Percentiles rank a stretch among this genome's conserved stretches.
Conservation (phyloP, 2,888 invertebrate species). For the Drosophila neoperkinsi region DNA sequence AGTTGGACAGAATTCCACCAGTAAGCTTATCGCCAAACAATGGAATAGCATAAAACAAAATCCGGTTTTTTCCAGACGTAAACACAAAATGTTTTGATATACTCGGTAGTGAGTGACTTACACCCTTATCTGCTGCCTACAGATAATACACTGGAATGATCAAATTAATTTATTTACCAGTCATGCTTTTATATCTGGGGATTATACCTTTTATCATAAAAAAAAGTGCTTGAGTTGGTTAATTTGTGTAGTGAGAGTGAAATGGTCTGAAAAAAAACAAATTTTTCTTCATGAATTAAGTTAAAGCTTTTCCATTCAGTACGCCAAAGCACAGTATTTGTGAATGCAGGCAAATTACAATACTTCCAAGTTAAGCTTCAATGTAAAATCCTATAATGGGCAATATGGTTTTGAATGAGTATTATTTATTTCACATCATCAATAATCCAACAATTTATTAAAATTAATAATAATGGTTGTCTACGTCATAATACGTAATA, state of each 20-base stretch:
- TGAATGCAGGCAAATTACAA: neutral
- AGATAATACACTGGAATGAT: neutral
- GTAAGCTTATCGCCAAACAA: neutral
- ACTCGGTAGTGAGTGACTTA: neutral
- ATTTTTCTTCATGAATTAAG: neutral
- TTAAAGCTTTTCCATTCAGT: neutral
- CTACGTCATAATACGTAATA: neutral
- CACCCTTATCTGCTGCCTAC: neutral
- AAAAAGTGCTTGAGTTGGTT: neutral
- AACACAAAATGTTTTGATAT: neutral
- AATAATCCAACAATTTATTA: neutral
- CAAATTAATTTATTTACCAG: neutral
- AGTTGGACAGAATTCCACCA: neutral
- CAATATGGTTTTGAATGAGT: neutral
- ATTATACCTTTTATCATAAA: neutral
- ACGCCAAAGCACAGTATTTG: neutral
- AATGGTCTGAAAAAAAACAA: neutral
- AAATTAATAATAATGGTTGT: neutral
- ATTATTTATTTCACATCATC: neutral
- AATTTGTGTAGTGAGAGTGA: neutral
- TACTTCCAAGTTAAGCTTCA: neutral
- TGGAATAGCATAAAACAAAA: neutral
- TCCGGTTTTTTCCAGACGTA: neutral
- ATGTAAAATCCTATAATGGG: neutral
- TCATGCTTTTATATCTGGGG: neutral